Evolutionary conservation across 2,797 vertebrate genomes (phyloP).

Genomic region (Argyrosomus regius): DNA sequence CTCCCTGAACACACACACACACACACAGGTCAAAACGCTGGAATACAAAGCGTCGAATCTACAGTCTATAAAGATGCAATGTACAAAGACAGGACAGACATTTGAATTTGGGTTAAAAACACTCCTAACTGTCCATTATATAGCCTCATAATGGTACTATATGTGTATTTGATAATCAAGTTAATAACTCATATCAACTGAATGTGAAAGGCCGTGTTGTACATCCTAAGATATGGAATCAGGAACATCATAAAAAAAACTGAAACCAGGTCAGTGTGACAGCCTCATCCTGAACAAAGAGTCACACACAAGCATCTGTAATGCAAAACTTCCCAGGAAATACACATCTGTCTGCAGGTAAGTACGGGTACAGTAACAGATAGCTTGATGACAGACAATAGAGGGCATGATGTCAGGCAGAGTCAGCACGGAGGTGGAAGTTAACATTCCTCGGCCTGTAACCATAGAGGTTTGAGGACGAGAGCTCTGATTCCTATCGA

Average conservation of each 20-base stretch:
- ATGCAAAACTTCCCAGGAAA: slow-evolving; percentile 21
- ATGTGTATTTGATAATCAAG: slow-evolving; percentile 1
- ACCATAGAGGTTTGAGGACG: slow-evolving; percentile 52
- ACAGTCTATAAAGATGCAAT: neutral
- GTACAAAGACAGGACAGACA: neutral
- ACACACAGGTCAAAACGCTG: slow-evolving; percentile 16
- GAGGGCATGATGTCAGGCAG: slow-evolving; percentile 16
- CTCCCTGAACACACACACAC: slow-evolving; percentile 83
- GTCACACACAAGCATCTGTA: slow-evolving; percentile 34
- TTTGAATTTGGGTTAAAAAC: no score
- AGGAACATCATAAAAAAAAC: neutral
- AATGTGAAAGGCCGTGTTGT: neutral
- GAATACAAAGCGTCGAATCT: neutral
- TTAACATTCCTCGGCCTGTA: slow-evolving; percentile 65
- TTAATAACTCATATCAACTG: neutral
- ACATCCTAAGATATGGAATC: neutral
- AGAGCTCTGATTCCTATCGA: slow-evolving; percentile 31
- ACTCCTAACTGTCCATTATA: neutral
- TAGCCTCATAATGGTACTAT: neutral
- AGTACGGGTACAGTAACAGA: slow-evolving; percentile 43
- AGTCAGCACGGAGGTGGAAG: slow-evolving; percentile 29
- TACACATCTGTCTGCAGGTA: slow-evolving; percentile 41
- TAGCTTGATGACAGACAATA: slow-evolving; percentile 48
- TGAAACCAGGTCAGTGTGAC: slow-evolving; percentile 37
- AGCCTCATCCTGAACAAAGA: slow-evolving; percentile 44